phyloP scores from a whole-genome alignment of 2,888 invertebrate genomes.

The Nysson spinosus region DNA sequence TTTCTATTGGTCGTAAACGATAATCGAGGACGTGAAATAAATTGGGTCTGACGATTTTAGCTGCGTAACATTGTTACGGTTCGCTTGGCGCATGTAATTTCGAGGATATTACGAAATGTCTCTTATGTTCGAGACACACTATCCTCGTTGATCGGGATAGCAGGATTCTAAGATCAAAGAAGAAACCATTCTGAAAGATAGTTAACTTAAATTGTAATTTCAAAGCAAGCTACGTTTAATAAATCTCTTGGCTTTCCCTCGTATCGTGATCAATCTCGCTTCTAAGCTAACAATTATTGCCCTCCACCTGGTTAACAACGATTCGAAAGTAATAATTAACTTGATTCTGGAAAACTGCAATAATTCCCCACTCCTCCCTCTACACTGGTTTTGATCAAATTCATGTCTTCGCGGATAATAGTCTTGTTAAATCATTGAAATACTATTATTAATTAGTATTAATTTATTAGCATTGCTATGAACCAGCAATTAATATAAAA shows the following conservation, averaged over 20 bases:
- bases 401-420: no score
- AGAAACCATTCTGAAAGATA: no score
- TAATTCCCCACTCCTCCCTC: no score
- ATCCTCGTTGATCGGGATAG: no score
- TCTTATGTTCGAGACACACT: neutral
- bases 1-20: no score
- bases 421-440: no score
- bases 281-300: slow-evolving; percentile 18
- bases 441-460: no score
- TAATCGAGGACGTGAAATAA: slow-evolving; percentile 16
- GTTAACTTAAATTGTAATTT: neutral
- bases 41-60: slow-evolving; percentile 33
- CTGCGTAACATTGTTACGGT: slow-evolving; percentile 46
- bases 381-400: no score
- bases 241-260: slow-evolving; percentile 12
- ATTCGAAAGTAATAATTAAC: slow-evolving; percentile 25
- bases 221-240: slow-evolving; percentile 13
- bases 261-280: slow-evolving; percentile 16
- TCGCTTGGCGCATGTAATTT: slow-evolving; percentile 47
- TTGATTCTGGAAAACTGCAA: neutral
- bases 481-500: no score
- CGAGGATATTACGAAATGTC: slow-evolving; percentile 52
- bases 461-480: no score
- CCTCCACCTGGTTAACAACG: slow-evolving; percentile 10
- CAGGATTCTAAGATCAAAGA: no score